Evolutionary conservation across 2,888 invertebrate genomes (phyloP).

Genomic region (Heliconius ethilla): DNA sequence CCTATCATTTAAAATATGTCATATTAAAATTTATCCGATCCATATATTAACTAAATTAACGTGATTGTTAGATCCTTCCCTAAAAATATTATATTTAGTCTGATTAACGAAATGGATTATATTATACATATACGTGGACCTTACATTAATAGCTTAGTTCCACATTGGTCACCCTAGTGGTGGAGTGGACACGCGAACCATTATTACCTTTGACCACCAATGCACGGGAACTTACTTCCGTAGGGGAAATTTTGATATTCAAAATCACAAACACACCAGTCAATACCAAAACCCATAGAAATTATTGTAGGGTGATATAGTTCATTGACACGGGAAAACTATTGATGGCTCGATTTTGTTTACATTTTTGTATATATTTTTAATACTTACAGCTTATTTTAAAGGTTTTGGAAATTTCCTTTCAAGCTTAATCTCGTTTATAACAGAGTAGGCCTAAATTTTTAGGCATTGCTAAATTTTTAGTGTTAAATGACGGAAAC

Average conservation of each 20-base stretch:
- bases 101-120: constrained; percentile 39
- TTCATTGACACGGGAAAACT: constrained; percentile 42
- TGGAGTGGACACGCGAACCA: constrained; percentile 57
- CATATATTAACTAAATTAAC: constrained; percentile 4
- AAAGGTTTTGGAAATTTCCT: neutral
- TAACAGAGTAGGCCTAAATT: no score
- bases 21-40: neutral
- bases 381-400: neutral
- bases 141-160: constrained; percentile 40
- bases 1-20: neutral
- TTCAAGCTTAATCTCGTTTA: no score
- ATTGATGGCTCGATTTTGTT: neutral
- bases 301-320: constrained; percentile 44
- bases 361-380: neutral
- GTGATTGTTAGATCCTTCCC: neutral
- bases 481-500: no score
- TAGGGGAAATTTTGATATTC: constrained; percentile 54
- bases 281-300: constrained; percentile 52
- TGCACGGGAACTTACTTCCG: constrained; percentile 63
- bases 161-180: constrained; percentile 41
- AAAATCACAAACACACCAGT: constrained; percentile 53
- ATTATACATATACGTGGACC: constrained; percentile 1
- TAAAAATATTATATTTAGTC: constrained; percentile 19
- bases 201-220: constrained; percentile 50
- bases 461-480: no score